Evolutionary conservation across 2,797 vertebrate species (phyloP), one percentile per base, ranked within the genome.

Genomic region (Pseudochaenichthys georgianus): DNA sequence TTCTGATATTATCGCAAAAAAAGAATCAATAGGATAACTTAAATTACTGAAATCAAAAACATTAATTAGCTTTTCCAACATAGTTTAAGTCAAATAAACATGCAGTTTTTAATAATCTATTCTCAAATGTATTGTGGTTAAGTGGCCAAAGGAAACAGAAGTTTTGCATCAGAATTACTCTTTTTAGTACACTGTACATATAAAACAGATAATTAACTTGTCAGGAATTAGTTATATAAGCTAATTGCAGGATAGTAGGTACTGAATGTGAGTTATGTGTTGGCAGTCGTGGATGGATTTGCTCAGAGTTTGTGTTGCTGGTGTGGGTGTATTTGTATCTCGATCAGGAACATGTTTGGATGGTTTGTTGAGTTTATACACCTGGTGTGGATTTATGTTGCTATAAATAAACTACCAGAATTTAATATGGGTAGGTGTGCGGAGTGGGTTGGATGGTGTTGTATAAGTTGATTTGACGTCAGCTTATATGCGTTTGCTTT

Each of bases 381-480:
- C 34, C 23, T 67, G 9, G 12, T 52, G 21, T 41, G 52, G 13
- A 41, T 65, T 70, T 48, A 42, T n/a, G 41, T 64, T 73, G 13
- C 45, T 71, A 60, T 77, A 31, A 28, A 73, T 23, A 50, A 13
- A 31, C 11, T 48, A 34, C 51, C 46, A 19, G 12, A 54, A 47
- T 48, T 19, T 52, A 47, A 64, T 73, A 69, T 54, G 19, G 21
- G 73, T 76, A 38, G 53, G 38, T 77, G 62, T 59, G 66, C 12
- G 64, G 63, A 62, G 82, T 69, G 67, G 67, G 67, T 64, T 73
- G 60, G 48, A 51, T 28, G 66, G 50, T 31, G 54, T 59, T 74
- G 59, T 57, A 5, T 65, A 71, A 80, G 58, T 81, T 42, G 46
- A 67, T 65, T 17, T 62, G 38, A 77, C 63, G 60, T 80, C 42